phyloP scores from a whole-genome alignment of 2,113 vertebrate genomes.

The Pica pica region DNA sequence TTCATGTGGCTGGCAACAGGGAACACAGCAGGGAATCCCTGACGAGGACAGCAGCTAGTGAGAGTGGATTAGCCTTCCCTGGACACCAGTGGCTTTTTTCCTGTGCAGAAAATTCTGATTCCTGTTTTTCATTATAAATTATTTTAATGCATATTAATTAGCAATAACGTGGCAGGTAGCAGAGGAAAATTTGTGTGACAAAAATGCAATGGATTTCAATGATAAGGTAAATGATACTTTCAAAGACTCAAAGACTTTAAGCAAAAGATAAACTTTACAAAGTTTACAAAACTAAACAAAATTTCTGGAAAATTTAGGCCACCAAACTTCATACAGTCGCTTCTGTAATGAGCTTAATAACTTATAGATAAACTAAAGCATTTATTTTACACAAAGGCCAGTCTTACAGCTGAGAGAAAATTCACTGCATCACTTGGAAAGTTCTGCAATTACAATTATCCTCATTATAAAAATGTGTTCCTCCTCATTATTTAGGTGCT shows the following conservation, averaged over 20 bases:
- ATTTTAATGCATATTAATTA: not conserved
- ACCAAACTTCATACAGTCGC: not conserved
- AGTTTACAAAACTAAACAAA: too few relatives aligned
- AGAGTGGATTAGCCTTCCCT: not conserved
- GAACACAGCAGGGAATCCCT: not conserved
- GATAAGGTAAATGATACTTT: not conserved
- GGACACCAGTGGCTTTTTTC: not conserved
- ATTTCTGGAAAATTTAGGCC: conserved; percentile 9
- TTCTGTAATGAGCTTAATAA: conserved; percentile 15
- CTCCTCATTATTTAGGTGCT: conserved; percentile 41
- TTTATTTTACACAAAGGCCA: not conserved
- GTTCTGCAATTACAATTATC: conserved; percentile 49
- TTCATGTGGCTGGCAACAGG: not conserved
- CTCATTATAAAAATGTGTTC: conserved; percentile 44
- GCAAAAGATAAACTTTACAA: not conserved
- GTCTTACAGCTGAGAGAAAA: not conserved
- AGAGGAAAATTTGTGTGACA: not conserved
- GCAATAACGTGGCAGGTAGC: not conserved
- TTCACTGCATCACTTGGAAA: conserved; percentile 32
- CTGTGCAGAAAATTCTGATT: not conserved
- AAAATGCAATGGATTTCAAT: not conserved
- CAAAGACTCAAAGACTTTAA: not conserved
- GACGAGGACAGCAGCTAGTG: not conserved
- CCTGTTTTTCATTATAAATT: not conserved
- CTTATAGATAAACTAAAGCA: not conserved